phyloP scores from a whole-genome alignment of 2,888 invertebrate species.

The Drosophila differens region DNA sequence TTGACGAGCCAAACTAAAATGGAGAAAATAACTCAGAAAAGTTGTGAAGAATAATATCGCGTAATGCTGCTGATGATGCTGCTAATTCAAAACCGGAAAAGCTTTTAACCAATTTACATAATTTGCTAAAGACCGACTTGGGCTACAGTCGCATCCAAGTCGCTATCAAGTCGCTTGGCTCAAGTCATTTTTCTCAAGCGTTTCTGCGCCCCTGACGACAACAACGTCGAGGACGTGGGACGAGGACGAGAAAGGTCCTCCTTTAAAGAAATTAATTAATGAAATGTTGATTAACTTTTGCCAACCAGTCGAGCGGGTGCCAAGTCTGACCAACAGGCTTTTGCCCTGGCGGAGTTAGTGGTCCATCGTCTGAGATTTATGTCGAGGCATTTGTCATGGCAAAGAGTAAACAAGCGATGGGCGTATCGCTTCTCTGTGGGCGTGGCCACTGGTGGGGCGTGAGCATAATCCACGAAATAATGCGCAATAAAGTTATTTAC shows the following conservation, averaged over 20 bases:
- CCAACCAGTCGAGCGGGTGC: conserved; percentile 54
- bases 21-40: conserved; percentile 50
- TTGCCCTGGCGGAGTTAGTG: conserved; percentile 16
- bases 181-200: conserved; percentile 51
- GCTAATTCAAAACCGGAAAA: conserved; percentile 82
- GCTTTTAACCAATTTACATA: conserved; percentile 84
- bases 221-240: background rate
- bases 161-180: conserved; percentile 36
- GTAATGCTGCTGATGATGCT: conserved; percentile 74
- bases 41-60: conserved; percentile 61
- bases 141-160: conserved; percentile 18
- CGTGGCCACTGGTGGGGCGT: conserved; percentile 55
- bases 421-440: conserved; percentile 47
- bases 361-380: conserved; percentile 73
- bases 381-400: conserved; percentile 78
- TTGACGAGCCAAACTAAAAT: conserved; percentile 32
- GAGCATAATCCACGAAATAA: conserved; percentile 77
- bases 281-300: conserved; percentile 84
- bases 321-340: conserved; percentile 37
- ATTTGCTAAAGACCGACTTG: conserved; percentile 69
- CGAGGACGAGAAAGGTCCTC: conserved; percentile 18
- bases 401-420: conserved; percentile 73
- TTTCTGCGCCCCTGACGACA: conserved; percentile 17
- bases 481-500: conserved; percentile 77
- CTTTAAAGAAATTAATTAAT: conserved; percentile 83